Evolutionary conservation across 1,140 invertebrate genomes (phyloP).

Genomic region (Lepidurus couesii): DNA sequence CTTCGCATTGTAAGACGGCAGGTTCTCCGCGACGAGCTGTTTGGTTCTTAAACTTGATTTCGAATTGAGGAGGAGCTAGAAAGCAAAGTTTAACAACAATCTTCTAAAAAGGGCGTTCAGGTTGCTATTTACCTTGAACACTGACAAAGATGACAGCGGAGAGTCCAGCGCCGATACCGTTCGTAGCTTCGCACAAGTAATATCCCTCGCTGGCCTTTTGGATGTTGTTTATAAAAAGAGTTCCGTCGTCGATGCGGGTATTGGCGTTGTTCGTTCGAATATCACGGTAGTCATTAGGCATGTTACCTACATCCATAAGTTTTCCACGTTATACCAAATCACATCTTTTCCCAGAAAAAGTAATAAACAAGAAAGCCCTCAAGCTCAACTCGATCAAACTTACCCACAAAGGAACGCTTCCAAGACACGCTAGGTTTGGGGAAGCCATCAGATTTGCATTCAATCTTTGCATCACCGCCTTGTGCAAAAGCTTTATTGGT

Average conservation of each 20-base stretch:
- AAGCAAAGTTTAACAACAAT: not conserved
- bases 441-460: slow-evolving; percentile 93
- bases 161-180: slow-evolving; percentile 88
- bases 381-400: not conserved
- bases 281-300: slow-evolving; percentile 85
- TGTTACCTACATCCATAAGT: slow-evolving; percentile 59
- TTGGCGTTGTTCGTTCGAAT: slow-evolving; percentile 80
- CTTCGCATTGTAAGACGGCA: slow-evolving; percentile 86
- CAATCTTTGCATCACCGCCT: slow-evolving; percentile 81
- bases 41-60: slow-evolving; percentile 83
- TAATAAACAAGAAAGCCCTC: not conserved
- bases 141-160: slow-evolving; percentile 87
- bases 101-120: slow-evolving; percentile 21
- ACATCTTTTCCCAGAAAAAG: not conserved
- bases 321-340: slow-evolving; percentile 23
- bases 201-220: slow-evolving; percentile 89
- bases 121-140: slow-evolving; percentile 67
- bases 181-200: slow-evolving; percentile 91
- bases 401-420: slow-evolving; percentile 80
- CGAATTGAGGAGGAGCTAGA: slow-evolving; percentile 84
- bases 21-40: slow-evolving; percentile 83
- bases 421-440: slow-evolving; percentile 87
- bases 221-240: slow-evolving; percentile 77
- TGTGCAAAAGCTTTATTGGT: slow-evolving; percentile 92
- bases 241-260: slow-evolving; percentile 85